These are phyloP conservation scores for Cranoglanis bouderius DNA, from an alignment of 2,113 vertebrate genomes.

Conservation along the genomic window DNA sequence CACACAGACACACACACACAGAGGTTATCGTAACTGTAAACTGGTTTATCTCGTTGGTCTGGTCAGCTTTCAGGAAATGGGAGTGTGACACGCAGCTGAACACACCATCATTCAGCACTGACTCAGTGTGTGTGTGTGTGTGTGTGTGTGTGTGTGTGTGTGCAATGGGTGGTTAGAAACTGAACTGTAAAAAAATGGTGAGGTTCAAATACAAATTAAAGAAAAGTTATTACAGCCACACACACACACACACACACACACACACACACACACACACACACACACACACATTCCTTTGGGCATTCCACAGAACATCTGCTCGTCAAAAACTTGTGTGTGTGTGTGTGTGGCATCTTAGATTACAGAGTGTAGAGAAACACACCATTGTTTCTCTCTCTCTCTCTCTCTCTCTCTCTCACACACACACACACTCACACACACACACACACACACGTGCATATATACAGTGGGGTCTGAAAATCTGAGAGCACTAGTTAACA, in stretches of 20 bases:
- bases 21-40: not conserved
- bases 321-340: constrained; percentile 15
- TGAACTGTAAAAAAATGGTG: not conserved
- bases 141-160: constrained; percentile 15
- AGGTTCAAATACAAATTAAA: not conserved
- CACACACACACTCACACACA: not conserved
- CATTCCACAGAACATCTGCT: constrained; percentile 48
- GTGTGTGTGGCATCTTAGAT: not conserved
- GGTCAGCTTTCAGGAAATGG: constrained; percentile 34
- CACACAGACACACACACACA: constrained; percentile 16
- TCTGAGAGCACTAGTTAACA: not conserved
- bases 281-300: not conserved
- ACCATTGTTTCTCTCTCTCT: constrained; percentile 22
- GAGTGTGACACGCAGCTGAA: constrained; percentile 9
- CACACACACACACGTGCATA: not conserved
- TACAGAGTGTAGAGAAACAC: constrained; percentile 9
- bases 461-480: no score
- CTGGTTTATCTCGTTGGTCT: constrained; percentile 43
- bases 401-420: not conserved
- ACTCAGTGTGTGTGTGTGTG: constrained; percentile 27
- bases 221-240: not conserved
- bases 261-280: not conserved
- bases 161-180: not conserved
- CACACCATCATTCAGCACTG: constrained; percentile 15
- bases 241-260: constrained; percentile 2